These are phyloP conservation scores for Silurus meridionalis DNA, from an alignment of 2,113 vertebrate genomes.

Conservation along the genomic window DNA sequence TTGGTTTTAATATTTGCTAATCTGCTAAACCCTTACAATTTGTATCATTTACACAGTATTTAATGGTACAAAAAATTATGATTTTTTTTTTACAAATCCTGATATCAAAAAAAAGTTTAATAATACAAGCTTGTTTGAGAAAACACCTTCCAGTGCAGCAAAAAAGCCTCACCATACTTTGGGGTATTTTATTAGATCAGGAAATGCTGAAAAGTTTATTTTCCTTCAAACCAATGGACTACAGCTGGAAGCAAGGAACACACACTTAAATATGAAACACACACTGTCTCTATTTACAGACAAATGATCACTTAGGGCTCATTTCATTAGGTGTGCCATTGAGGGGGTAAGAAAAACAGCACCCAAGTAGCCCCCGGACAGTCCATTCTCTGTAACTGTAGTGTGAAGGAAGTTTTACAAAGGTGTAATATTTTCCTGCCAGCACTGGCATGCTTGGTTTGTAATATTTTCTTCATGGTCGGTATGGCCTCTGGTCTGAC, in stretches of 20 bases:
- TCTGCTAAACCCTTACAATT: neutral
- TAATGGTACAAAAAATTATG: neutral
- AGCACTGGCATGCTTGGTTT: conserved; percentile 30
- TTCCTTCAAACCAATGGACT: conserved; percentile 15
- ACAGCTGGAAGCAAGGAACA: neutral
- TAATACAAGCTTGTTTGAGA: conserved; percentile 36
- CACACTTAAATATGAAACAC: neutral
- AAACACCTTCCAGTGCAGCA: neutral
- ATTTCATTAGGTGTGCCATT: conserved; percentile 8
- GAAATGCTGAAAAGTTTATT: conserved; percentile 41
- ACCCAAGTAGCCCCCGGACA: neutral
- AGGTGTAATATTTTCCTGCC: conserved; percentile 23
- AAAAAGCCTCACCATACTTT: conserved; percentile 12
- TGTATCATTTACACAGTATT: neutral
- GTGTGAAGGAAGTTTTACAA: neutral
- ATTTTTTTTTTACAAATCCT: no score
- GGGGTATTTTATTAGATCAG: conserved; percentile 22
- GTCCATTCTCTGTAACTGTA: conserved; percentile 10
- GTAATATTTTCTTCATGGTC: conserved; percentile 34
- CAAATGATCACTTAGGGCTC: conserved; percentile 16
- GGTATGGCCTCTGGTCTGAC: conserved; percentile 35
- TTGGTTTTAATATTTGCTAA: neutral
- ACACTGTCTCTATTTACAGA: conserved; percentile 20
- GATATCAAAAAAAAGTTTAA: conserved; percentile 6
- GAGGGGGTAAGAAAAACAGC: neutral